Conservation (phyloP, 2,113 vertebrate species). For the Marcusenius ussheri region DNA sequence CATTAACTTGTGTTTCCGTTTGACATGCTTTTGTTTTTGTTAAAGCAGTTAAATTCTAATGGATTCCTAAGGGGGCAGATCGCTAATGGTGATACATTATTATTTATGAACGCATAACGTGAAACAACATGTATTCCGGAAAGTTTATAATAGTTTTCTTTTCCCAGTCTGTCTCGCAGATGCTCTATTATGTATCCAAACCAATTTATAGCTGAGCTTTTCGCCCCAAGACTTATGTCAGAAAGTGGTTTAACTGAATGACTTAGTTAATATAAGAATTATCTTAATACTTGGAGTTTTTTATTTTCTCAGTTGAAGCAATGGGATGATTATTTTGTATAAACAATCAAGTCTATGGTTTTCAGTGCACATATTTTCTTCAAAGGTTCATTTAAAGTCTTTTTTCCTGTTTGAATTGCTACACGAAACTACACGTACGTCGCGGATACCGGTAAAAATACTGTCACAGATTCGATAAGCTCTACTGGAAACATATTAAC, state of each 20-base stretch:
- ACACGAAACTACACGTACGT: background rate
- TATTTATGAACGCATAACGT: background rate
- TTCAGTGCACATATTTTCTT: background rate
- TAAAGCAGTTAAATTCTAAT: background rate
- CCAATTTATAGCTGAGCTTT: background rate
- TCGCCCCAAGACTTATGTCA: background rate
- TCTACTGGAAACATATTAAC: background rate
- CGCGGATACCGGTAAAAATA: background rate
- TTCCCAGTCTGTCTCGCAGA: background rate
- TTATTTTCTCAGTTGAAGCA: background rate
- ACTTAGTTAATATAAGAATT: background rate
- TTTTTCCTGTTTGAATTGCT: background rate
- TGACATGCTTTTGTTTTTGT: background rate
- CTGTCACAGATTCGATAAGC: background rate
- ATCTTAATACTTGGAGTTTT: background rate
- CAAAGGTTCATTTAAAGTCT: background rate
- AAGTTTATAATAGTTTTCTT: background rate
- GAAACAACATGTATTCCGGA: background rate
- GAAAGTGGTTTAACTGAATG: slow-evolving; percentile 1
- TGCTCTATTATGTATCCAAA: background rate
- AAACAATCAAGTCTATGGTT: background rate
- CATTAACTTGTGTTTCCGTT: slow-evolving; percentile 2
- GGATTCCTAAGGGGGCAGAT: background rate
- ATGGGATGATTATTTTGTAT: background rate
- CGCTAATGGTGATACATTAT: background rate